phyloP scores from a whole-genome alignment of 2,888 invertebrate species.

The Tuberolachnus salignus region DNA sequence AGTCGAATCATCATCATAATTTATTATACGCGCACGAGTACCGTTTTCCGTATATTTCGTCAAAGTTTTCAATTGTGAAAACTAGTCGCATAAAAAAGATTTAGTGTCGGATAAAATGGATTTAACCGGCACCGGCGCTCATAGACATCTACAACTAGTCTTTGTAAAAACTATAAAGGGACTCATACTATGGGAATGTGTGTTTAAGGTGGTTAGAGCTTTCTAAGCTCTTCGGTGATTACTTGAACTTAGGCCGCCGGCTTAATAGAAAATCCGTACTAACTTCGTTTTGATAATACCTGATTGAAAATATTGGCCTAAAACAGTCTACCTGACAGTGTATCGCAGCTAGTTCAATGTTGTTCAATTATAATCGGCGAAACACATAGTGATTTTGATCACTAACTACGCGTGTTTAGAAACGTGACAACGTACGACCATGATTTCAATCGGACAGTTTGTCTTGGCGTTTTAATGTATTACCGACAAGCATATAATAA shows the following conservation, averaged over 20 bases:
- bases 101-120: background rate
- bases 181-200: background rate
- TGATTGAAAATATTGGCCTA: background rate
- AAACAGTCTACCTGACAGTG: no score
- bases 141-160: background rate
- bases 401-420: no score
- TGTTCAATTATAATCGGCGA: no score
- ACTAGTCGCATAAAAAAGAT: background rate
- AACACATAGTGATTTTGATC: no score
- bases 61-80: background rate
- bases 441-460: no score
- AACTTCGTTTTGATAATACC: background rate
- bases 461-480: no score
- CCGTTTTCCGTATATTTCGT: background rate
- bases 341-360: no score
- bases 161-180: background rate
- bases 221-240: background rate
- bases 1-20: no score
- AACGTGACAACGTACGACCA: no score
- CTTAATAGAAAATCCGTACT: background rate
- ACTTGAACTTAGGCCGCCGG: background rate
- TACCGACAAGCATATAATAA: no score
- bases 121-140: background rate
- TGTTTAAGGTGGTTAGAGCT: background rate
- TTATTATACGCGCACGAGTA: no score